Evolutionary conservation across 2,113 vertebrate genomes (phyloP), one percentile per base, ranked within the genome.

Genomic region (Trinectes maculatus): DNA sequence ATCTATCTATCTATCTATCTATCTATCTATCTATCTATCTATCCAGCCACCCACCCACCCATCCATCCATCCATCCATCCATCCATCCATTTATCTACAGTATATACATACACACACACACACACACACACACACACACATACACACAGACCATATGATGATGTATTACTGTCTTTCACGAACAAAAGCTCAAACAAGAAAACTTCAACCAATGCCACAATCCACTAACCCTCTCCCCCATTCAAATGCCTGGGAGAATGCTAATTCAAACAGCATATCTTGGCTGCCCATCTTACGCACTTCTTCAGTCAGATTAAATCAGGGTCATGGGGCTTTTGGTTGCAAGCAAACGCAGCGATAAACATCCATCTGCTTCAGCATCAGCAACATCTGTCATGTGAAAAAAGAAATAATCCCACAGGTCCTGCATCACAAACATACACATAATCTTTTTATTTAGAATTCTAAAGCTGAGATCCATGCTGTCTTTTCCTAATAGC

Each of bases 241-340:
- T 37, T 24, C 11, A 44, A 21, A 22, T 53, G 37, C 55, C 39
- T 40, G 60, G 15, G 63, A 16, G 15, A 37, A 28, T 26, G 39
- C 43, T 72, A 42, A 83, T 77, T 67, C 63, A 73, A 37, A 64
- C 21, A 62, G 62, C 56, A 42, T 56, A 51, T 64, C 29, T 55
- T 18, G 9, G 49, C 47, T 42, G n/a, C 3, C 7, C 26, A 49
- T 36, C 36, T 65, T 51, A 42, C 21, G 22, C 39, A 18, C 53
- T 22, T 10, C 48, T 18, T 56, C 36, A 46, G 69, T 75, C 78
- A 82, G 67, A 68, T 70, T 40, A 34, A 67, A 86, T 83, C 72
- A 65, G 61, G 74, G 40, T 52, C 58, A 54, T 3, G 19, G 21
- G 49, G 63, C 49, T 64, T 79, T 74, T 39, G 68, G 40, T 51